phyloP scores from a whole-genome alignment of 2,113 vertebrate genomes.

The Tetrax tetrax region DNA sequence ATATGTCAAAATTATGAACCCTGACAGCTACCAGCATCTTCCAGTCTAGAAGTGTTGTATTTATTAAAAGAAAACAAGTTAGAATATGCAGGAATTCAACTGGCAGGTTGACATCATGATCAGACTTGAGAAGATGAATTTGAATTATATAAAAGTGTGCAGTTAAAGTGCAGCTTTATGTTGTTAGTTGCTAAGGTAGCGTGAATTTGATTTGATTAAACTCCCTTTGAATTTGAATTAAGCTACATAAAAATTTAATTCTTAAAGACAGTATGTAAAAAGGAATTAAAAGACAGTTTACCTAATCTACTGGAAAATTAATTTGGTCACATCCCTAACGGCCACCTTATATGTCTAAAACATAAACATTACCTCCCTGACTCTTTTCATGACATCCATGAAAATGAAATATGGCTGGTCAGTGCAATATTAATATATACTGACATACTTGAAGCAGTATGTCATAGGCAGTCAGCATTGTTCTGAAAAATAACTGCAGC shows the following conservation, averaged over 20 bases:
- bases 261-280: not conserved
- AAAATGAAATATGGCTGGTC: not conserved
- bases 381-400: not conserved
- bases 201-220: not conserved
- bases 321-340: not conserved
- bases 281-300: not conserved
- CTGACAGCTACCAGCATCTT: not conserved
- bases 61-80: not conserved
- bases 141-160: not conserved
- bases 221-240: not conserved
- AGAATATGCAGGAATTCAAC: not conserved
- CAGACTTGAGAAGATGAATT: not conserved
- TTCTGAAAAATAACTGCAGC: conserved; percentile 5
- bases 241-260: not conserved
- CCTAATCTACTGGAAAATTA: not conserved
- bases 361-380: not conserved
- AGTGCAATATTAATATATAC: not conserved
- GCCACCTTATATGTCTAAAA: not conserved
- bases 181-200: not conserved
- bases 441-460: not conserved
- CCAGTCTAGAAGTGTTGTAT: not conserved
- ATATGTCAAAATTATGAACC: not conserved
- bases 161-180: not conserved
- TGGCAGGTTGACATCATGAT: not conserved
- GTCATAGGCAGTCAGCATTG: not conserved